These are phyloP conservation scores for Lates calcarifer DNA, from an alignment of 2,113 vertebrate species.

Conservation along the genomic window DNA sequence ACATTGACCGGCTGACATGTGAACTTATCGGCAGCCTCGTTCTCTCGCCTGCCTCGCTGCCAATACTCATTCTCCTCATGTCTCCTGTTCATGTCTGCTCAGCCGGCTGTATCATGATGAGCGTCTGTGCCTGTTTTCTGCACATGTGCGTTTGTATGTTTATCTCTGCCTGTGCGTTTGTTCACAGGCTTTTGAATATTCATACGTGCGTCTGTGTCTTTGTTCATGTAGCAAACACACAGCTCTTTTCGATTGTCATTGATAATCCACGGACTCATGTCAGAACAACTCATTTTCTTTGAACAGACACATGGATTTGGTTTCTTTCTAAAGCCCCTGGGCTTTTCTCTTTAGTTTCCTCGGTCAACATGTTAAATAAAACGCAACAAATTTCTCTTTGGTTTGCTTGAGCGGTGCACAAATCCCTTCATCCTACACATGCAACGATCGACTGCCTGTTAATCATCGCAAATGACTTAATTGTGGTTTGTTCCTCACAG, in stretches of 20 bases:
- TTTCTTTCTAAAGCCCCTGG: too few relatives aligned
- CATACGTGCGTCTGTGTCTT: neutral
- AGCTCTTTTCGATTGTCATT: neutral
- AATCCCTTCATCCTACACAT: neutral
- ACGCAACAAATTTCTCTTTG: neutral
- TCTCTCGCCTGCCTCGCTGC: neutral
- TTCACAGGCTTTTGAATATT: neutral
- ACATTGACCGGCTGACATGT: conserved; percentile 4
- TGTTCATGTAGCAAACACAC: neutral
- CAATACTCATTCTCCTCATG: neutral
- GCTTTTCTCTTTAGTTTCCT: neutral
- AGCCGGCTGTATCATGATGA: too few relatives aligned
- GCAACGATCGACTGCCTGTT: too few relatives aligned
- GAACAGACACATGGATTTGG: neutral
- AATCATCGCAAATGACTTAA: too few relatives aligned
- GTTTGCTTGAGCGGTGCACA: neutral
- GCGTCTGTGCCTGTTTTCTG: neutral
- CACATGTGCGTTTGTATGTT: conserved; percentile 8
- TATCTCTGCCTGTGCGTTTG: neutral
- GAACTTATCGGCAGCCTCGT: neutral
- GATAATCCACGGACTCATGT: neutral
- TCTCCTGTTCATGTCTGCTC: neutral
- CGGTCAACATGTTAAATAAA: neutral
- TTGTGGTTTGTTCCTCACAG: too few relatives aligned
- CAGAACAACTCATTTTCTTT: neutral